Evolutionary conservation across 2,888 invertebrate species (phyloP).

Genomic region (Melieria picta): DNA sequence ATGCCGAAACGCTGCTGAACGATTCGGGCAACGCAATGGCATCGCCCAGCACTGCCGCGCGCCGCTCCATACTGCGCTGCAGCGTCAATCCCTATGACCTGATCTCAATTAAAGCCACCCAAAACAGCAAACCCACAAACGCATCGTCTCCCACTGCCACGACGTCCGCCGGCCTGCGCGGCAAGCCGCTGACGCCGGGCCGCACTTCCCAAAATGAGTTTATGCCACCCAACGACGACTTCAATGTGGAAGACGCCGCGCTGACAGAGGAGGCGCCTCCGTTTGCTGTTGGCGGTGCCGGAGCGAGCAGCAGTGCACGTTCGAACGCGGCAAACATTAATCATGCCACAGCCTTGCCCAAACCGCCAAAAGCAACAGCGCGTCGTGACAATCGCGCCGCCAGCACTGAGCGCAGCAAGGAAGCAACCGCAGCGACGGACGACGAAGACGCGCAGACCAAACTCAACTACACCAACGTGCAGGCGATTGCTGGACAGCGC

Average conservation of each 20-base stretch:
- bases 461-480: conserved; percentile 68
- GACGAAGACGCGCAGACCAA: conserved; percentile 22
- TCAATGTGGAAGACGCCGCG: conserved; percentile 62
- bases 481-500: conserved; percentile 77
- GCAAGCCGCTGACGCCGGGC: conserved; percentile 17
- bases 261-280: conserved; percentile 55
- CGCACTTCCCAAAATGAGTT: conserved; percentile 64
- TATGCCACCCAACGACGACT: conserved; percentile 68
- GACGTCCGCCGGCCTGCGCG: conserved; percentile 25
- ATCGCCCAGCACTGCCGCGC: conserved; percentile 50
- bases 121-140: background rate
- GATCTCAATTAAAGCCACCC: conserved; percentile 69
- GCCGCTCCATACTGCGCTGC: conserved; percentile 83
- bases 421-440: conserved; percentile 22
- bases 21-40: conserved; percentile 39
- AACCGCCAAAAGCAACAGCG: conserved; percentile 6
- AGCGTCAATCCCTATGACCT: conserved; percentile 87
- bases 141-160: background rate
- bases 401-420: conserved; percentile 20
- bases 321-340: background rate
- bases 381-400: conserved; percentile 14
- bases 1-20: conserved; percentile 49
- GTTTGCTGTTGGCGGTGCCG: conserved; percentile 14
- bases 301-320: background rate
- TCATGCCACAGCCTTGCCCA: background rate